Base-by-base conservation (phyloP, 2,888 invertebrate species). In the Polymixis lichenea region DNA sequence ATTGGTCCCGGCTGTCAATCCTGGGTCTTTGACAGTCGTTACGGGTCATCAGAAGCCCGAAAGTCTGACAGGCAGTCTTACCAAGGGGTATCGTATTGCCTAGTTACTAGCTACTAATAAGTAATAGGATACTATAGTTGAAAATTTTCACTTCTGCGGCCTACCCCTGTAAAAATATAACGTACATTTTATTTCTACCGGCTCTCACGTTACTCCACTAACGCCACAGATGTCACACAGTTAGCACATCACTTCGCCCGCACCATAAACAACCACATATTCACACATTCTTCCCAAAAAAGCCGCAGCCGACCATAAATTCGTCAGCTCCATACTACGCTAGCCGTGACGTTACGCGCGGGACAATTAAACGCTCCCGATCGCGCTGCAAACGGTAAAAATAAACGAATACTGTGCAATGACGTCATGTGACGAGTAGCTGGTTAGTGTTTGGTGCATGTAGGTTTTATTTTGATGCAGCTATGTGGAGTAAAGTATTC, bases 311-410 rank as follows among this genome's bases (percentile, higher is more conserved):
- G 51, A 61, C 55, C 76, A 86, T 84, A 79, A 84, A 83, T 84
- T 84, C 62, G 55, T 78, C 73, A 60, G 78, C 13, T 88, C 86
- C 83, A 78, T 67, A 66, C 70, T 78, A 80, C 13, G 43, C 69
- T 62, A 72, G 67, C 72, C 6, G 64, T 77, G 77, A 67, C 77
- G 82, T 79, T 73, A 82, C 64, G 19, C 49, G 65, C 46, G 60
- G 72, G 68, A 84, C 86, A 84, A 84, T 86, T 86, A 86, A 84
- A 86, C 58, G 80, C 72, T 60, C 25, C 72, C 56, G 68, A 77
- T 72, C 72, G 69, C 53, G 69, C 53, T 55, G 67, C 82, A 70
- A 53, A 75, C 72, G 71, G 62, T 13, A 70, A 75, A 78, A 84
- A 75, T 68, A 84, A 84, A 84, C 72, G 81, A 75, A 71, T 66